These are phyloP conservation scores for Coleophora deauratella DNA, from an alignment of 2,888 invertebrate species.

Conservation along the genomic window DNA sequence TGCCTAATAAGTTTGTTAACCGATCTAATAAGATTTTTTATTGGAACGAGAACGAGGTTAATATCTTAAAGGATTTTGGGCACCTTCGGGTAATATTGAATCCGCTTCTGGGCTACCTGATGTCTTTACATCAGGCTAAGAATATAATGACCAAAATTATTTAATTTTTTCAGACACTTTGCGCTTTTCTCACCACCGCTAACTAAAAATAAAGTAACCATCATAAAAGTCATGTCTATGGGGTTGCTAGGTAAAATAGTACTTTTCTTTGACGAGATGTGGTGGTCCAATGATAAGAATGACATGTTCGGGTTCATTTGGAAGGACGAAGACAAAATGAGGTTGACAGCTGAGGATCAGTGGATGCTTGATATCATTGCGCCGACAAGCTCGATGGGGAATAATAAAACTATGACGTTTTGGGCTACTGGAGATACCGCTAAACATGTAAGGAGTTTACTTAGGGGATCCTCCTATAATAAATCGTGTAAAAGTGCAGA, in stretches of 20 bases:
- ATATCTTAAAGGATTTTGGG: too few relatives aligned
- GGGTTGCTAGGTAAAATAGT: constrained; percentile 80
- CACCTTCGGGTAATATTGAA: too few relatives aligned
- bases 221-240: constrained; percentile 73
- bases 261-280: constrained; percentile 73
- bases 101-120: too few relatives aligned
- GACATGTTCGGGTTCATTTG: neutral
- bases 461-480: too few relatives aligned
- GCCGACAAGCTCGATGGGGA: neutral
- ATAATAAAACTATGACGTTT: constrained; percentile 18
- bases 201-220: constrained; percentile 52
- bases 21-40: too few relatives aligned
- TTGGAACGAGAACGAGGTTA: too few relatives aligned
- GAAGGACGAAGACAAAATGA: neutral
- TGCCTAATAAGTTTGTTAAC: too few relatives aligned
- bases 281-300: constrained; percentile 69
- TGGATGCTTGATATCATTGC: neutral
- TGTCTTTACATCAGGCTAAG: too few relatives aligned
- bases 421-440: constrained; percentile 24
- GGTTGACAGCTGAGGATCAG: neutral
- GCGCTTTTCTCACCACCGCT: constrained; percentile 66
- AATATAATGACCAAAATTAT: neutral
- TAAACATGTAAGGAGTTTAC: constrained; percentile 12
- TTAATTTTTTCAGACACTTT: constrained; percentile 9
- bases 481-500: too few relatives aligned